Evolutionary conservation across 2,888 invertebrate genomes (phyloP).

Genomic region (Linyphia triangularis): DNA sequence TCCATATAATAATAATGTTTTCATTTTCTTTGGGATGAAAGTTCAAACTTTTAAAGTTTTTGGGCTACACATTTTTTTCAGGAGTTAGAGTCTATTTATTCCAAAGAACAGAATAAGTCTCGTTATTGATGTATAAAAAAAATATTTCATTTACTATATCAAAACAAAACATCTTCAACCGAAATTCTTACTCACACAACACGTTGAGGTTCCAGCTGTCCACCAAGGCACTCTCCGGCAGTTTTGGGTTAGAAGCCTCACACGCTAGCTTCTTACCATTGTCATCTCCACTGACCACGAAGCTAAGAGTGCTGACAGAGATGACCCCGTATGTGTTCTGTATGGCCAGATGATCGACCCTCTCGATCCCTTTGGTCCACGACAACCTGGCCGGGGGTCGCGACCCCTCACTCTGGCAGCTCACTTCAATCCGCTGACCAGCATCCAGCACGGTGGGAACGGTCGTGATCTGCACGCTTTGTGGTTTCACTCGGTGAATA

Average conservation of each 20-base stretch:
- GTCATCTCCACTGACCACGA: constrained; percentile 76
- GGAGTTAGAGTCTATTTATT: neutral
- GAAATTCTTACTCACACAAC: constrained; percentile 77
- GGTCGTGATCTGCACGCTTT: constrained; percentile 73
- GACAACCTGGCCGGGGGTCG: constrained; percentile 76
- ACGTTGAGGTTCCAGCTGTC: constrained; percentile 77
- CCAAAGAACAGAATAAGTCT: neutral
- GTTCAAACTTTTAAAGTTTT: too few species aligned
- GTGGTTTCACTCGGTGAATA: constrained; percentile 72
- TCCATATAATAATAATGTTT: too few species aligned
- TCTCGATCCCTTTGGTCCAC: constrained; percentile 75
- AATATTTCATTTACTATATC: neutral
- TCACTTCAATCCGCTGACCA: constrained; percentile 72
- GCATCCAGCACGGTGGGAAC: constrained; percentile 68
- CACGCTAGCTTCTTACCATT: constrained; percentile 77
- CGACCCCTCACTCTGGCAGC: constrained; percentile 75
- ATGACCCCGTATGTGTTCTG: constrained; percentile 76
- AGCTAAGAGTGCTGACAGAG: constrained; percentile 76
- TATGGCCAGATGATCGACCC: constrained; percentile 73
- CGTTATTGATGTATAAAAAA: neutral
- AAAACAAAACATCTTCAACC: neutral
- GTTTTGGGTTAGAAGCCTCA: constrained; percentile 77
- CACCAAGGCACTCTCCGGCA: constrained; percentile 77
- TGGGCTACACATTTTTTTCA: neutral
- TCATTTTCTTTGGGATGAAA: too few species aligned